phyloP scores from a whole-genome alignment of 2,888 invertebrate genomes.

The Ligdia adustata region DNA sequence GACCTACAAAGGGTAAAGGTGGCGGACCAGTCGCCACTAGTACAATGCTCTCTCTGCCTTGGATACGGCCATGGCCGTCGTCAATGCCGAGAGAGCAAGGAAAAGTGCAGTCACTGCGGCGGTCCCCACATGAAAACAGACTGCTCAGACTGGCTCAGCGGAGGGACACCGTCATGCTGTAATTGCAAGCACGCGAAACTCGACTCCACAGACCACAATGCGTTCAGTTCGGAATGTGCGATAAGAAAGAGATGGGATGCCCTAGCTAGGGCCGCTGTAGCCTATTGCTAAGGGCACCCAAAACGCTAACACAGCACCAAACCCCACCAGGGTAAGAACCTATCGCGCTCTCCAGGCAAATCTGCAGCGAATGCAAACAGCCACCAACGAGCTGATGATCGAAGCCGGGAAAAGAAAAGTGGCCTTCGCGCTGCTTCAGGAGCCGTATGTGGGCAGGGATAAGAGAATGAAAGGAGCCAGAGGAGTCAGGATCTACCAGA shows the following conservation, averaged over 20 bases:
- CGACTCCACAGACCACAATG: conserved; percentile 3
- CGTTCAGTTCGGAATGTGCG: not conserved
- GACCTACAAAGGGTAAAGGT: conserved; percentile 15
- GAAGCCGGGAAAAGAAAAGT: too few species aligned
- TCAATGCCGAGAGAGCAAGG: conserved; percentile 21
- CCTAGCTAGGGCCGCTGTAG: conserved; percentile 17
- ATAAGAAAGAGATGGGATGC: conserved; percentile 12
- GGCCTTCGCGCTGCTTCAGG: too few species aligned
- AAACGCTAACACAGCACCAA: too few species aligned
- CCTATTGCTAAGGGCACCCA: conserved; percentile 23
- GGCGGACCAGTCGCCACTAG: conserved; percentile 27
- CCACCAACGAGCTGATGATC: too few species aligned
- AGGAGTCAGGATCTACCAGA: too few species aligned
- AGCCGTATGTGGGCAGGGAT: too few species aligned
- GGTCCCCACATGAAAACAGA: too few species aligned
- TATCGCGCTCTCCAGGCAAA: conserved; percentile 8
- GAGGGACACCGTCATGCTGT: conserved; percentile 13
- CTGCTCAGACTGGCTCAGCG: too few species aligned
- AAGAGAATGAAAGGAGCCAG: too few species aligned
- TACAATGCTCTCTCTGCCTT: conserved; percentile 33
- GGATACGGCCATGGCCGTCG: conserved; percentile 27
- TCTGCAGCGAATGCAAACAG: not conserved
- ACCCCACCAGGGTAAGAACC: too few species aligned
- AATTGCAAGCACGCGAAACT: not conserved
- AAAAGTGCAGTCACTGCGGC: too few species aligned